Evolutionary conservation across 2,888 invertebrate species (phyloP).

Genomic region (Maniola hyperantus): DNA sequence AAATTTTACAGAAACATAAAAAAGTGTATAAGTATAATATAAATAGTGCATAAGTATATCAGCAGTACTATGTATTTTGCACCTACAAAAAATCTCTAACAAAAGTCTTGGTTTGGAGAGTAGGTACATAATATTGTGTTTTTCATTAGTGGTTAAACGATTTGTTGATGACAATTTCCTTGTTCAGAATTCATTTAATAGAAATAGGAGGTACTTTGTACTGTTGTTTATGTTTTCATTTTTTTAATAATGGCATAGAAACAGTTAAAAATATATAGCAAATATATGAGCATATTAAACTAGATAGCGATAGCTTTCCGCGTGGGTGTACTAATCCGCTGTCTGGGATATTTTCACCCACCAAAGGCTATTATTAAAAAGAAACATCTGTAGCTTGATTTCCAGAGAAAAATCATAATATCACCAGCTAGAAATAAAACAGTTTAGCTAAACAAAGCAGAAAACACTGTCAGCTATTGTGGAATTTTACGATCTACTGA

Average conservation of each 20-base stretch:
- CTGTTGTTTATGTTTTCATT: neutral
- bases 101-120: neutral
- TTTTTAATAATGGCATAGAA: neutral
- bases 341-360: conserved; percentile 58
- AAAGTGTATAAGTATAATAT: too few species aligned
- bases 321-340: conserved; percentile 60
- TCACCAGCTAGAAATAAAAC: conserved; percentile 33
- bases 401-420: conserved; percentile 39
- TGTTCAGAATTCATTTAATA: neutral
- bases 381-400: conserved; percentile 44
- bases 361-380: conserved; percentile 44
- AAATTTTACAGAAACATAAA: neutral
- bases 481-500: conserved; percentile 16
- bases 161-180: neutral
- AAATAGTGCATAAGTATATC: too few species aligned
- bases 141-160: conserved; percentile 3
- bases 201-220: neutral
- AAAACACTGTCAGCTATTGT: conserved; percentile 19
- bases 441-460: conserved; percentile 41
- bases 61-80: neutral
- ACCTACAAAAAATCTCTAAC: neutral
- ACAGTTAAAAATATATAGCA: neutral
- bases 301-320: conserved; percentile 45
- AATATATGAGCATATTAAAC: conserved; percentile 27
- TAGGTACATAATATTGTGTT: neutral